These are phyloP conservation scores for Triplophysa bombifrons DNA, from an alignment of 2,797 vertebrate genomes.

Conservation along the genomic window DNA sequence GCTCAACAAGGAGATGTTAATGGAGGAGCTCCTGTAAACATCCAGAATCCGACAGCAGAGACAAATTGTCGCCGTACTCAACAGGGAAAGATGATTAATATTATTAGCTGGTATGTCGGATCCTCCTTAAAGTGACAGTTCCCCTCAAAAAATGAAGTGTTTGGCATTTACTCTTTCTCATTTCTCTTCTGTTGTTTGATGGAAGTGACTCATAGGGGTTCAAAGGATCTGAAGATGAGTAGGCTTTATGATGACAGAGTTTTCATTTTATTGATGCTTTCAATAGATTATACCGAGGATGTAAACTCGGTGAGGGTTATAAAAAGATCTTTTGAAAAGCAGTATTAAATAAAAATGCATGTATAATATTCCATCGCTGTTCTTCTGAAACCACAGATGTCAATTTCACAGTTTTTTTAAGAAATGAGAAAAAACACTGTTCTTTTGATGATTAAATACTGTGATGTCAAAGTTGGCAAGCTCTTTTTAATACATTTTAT, in stretches of 20 bases:
- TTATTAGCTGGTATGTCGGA: slow-evolving; percentile 40
- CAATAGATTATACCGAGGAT: too few species aligned
- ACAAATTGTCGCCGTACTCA: slow-evolving; percentile 12
- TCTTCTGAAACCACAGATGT: too few species aligned
- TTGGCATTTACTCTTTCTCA: neutral
- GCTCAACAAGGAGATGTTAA: slow-evolving; percentile 39
- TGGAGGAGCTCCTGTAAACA: slow-evolving; percentile 29
- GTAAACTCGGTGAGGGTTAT: too few species aligned
- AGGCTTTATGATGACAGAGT: neutral
- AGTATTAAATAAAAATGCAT: too few species aligned
- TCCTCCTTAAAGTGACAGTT: neutral
- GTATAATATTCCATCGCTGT: too few species aligned
- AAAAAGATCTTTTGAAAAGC: too few species aligned
- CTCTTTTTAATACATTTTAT: too few species aligned
- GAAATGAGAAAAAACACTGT: too few species aligned
- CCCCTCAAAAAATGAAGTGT: neutral
- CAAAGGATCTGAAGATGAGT: neutral
- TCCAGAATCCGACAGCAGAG: slow-evolving; percentile 5
- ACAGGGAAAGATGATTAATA: neutral
- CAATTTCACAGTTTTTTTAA: too few species aligned
- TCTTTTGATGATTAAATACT: too few species aligned
- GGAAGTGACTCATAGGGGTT: neutral
- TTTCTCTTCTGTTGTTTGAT: neutral
- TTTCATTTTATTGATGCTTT: neutral
- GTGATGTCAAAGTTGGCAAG: too few species aligned